phyloP scores from a whole-genome alignment of 2,888 invertebrate species.

The Venustoraphidia nigricollis region DNA sequence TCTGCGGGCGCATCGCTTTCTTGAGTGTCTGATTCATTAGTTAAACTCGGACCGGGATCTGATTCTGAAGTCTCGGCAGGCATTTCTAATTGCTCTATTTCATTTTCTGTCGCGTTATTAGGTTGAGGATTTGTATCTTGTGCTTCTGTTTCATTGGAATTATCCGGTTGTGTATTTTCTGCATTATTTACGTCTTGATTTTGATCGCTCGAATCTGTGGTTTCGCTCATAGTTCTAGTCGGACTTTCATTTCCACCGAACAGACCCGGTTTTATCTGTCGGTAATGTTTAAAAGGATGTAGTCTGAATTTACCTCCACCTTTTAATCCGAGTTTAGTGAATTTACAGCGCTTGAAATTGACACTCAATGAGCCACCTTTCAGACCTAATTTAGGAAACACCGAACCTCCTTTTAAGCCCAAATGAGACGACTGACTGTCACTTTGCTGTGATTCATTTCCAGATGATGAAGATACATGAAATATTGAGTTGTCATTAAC shows the following conservation, averaged over 20 bases:
- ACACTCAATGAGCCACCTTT: constrained; percentile 12
- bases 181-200: too few relatives aligned
- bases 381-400: constrained; percentile 12
- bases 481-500: constrained; percentile 2
- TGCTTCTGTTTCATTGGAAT: neutral
- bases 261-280: constrained; percentile 13
- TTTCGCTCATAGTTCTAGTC: too few relatives aligned
- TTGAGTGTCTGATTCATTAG: neutral
- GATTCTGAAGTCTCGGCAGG: too few relatives aligned
- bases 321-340: constrained; percentile 19
- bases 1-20: neutral
- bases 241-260: constrained; percentile 12
- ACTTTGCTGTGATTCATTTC: neutral
- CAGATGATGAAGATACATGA: neutral
- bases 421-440: constrained; percentile 12
- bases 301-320: constrained; percentile 24
- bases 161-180: too few relatives aligned
- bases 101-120: neutral
- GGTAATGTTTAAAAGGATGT: neutral
- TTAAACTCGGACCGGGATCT: too few relatives aligned
- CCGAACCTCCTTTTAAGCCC: constrained; percentile 22
- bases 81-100: neutral
- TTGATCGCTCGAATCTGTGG: too few relatives aligned
- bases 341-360: neutral
- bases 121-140: too few relatives aligned